phyloP scores from a whole-genome alignment of 1,140 invertebrate species.

The Diachasmimorpha longicaudata region DNA sequence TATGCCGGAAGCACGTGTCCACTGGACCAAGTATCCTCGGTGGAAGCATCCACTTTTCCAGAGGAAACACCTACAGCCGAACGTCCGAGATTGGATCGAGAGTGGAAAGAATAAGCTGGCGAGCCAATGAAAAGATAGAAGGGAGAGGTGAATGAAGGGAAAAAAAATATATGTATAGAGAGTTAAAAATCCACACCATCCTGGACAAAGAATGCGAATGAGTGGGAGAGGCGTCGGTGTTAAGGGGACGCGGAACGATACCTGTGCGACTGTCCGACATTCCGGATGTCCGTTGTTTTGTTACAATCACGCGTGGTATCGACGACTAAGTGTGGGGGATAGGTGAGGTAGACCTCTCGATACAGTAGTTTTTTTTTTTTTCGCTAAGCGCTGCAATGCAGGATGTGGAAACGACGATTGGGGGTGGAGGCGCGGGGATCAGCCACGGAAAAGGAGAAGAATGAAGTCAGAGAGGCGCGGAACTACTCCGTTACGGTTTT shows the following conservation, averaged over 20 bases:
- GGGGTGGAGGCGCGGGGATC: conserved; percentile 7
- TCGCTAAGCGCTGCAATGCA: conserved; percentile 38
- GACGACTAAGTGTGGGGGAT: not conserved
- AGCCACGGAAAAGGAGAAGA: not conserved
- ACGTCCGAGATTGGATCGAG: conserved; percentile 29
- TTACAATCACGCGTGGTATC: conserved; percentile 58
- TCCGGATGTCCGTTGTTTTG: conserved; percentile 63
- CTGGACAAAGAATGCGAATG: conserved; percentile 13
- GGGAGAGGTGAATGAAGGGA: conserved; percentile 22
- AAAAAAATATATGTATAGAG: conserved; percentile 18
- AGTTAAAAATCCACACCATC: not conserved
- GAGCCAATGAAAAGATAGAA: not conserved
- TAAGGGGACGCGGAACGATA: conserved; percentile 50
- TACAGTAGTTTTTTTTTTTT: not conserved
- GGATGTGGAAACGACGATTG: conserved; percentile 46
- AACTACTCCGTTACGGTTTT: conserved; percentile 21
- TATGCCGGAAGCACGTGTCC: conserved; percentile 48
- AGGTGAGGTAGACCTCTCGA: not conserved
- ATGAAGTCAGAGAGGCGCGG: conserved; percentile 31
- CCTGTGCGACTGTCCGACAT: conserved; percentile 58
- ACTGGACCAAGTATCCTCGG: conserved; percentile 53
- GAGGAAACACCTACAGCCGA: conserved; percentile 35
- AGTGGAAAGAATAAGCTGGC: conserved; percentile 17
- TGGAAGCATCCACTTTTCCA: conserved; percentile 46
- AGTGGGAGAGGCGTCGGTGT: conserved; percentile 27